Base-by-base conservation (phyloP, 23 tunicate genomes). In the Oikopleura albicans region DNA sequence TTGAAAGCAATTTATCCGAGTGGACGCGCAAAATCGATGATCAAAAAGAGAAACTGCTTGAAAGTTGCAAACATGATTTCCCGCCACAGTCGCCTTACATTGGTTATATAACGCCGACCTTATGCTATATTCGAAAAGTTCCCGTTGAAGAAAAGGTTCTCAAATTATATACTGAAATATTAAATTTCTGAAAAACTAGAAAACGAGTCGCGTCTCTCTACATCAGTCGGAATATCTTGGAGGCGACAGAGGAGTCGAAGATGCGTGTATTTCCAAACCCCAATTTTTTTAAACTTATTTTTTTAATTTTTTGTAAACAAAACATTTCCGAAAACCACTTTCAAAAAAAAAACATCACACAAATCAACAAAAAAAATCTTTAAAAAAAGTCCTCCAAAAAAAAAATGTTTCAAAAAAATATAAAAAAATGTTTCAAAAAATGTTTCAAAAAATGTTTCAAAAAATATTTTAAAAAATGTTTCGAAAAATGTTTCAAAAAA, bases 11-110 rank as follows among this genome's bases (percentile, higher is more conserved):
- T 29, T 12, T 71, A 2, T 71, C 79, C 37, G 79, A 71, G 31
- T 71, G 79, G 79, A 71, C 79, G 2, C 4, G 31, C 2, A 71
- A 71, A 71, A 71, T 71, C 37, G 79, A 71, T 29, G 35, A 27
- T 16, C 4, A 16, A 83, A 27, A 0, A 34, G 0, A 38, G 34
- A 4, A 85, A 36, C n/a, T 56, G 0, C 41, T 40, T 75, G n/a
- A 85, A 90, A 96, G 66, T 90, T 92, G 33, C 79, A 71, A 71
- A 31, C 79, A 71, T 57, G 99, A 87, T 38, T 95, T 95, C 85
- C 99, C 99, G 39, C 99, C 91, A 0, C 84, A 88, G 8, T 84
- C 88, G 1, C 99, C 99, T 4, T 95, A 95, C 59, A 86, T 95
- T 38, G 99, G 99, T 4, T 88, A 91, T 88, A 87, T 83, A 39